phyloP scores from a whole-genome alignment of 2,113 vertebrate species.

The Onychostoma macrolepis region DNA sequence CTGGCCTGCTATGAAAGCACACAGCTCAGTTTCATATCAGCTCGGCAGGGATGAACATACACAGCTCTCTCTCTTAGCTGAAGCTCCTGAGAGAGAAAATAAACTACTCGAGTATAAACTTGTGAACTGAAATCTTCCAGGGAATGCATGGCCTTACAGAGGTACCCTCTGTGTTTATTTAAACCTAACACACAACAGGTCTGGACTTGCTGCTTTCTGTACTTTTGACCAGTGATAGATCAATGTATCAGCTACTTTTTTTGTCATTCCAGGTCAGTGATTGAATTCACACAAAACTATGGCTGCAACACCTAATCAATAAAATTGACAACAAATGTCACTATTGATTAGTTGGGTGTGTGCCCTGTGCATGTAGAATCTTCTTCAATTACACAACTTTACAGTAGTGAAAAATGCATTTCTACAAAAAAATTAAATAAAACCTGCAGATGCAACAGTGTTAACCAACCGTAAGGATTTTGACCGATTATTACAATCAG shows the following conservation, averaged over 20 bases:
- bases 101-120: constrained; percentile 33
- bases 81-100: neutral
- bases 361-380: neutral
- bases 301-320: neutral
- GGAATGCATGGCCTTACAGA: neutral
- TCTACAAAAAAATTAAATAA: neutral
- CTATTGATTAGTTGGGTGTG: neutral
- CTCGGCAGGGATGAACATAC: neutral
- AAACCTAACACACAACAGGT: neutral
- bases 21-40: constrained; percentile 42
- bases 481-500: no score
- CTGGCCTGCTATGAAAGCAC: constrained; percentile 29
- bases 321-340: neutral
- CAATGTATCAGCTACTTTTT: neutral
- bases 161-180: neutral
- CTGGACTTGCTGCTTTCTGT: neutral
- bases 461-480: no score
- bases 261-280: neutral
- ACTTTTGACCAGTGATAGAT: neutral
- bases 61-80: constrained; percentile 39
- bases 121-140: neutral
- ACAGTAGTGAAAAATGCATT: neutral
- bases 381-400: neutral
- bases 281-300: neutral
- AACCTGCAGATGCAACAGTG: neutral